Evolutionary conservation across 2,888 invertebrate genomes (phyloP), one percentile per base, ranked within the genome.

Genomic region (Neuroscelio doddi): DNA sequence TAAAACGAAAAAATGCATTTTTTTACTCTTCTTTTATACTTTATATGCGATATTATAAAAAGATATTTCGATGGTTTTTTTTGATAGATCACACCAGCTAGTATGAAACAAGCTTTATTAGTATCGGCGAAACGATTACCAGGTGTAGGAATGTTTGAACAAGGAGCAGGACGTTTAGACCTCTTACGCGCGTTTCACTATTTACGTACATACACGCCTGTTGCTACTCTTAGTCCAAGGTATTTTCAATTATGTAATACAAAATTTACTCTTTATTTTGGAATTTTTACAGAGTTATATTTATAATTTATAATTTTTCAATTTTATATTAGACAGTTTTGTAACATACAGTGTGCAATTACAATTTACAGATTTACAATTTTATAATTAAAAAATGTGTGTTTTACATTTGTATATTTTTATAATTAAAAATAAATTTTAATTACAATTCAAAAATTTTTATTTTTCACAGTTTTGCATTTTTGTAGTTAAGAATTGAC

Each of bases 61-160:
- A n/a, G n/a, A n/a, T n/a, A n/a, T n/a, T n/a, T n/a, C n/a, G n/a
- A n/a, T n/a, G n/a, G n/a, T n/a, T 44, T 26, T n/a, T 34, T 45
- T 16, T 68, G 38, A 26, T 65, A 80, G 79, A 77, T 96, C 41
- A 96, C 97, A 74, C 97, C 97, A 0, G 96, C 97, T 0, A 93
- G 95, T 26, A 93, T 98, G 86, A 98, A 98, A 82, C 98, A 98
- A 85, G 95, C 96, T 0, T 86, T 98, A n/a, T 92, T 96, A 85
- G 93, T 93, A 61, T 95, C 96, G 0, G 96, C 97, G 0, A 87
- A 93, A 27, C 88, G 96, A 21, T 87, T 98, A 46, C 89, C 92
- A 0, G 92, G 92, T 15, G 92, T 94, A 32, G 96, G 96, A 81
- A 97, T 98, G 94, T 98, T 98, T 84, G 98, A 98, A 82, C 98